A percentile compares a stretch with the other conserved stretches of the same genome.
Conservation (phyloP, 2,113 vertebrate species). For the Macrotis lagotis region DNA sequence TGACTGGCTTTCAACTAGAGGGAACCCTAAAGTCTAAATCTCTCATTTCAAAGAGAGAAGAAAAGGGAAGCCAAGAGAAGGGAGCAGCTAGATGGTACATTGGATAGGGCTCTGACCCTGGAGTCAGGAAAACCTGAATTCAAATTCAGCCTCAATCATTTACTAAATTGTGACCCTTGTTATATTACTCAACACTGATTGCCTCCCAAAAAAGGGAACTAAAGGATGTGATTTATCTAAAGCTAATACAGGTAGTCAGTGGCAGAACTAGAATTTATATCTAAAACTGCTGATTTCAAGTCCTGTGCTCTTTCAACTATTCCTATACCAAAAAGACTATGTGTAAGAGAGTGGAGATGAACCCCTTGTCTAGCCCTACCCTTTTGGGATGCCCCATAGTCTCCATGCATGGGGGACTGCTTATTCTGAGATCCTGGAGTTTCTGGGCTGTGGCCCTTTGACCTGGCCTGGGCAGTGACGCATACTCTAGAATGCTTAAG, state of each 20-base stretch:
- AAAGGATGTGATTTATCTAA: neutral
- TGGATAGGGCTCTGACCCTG: neutral
- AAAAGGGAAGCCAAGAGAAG: neutral
- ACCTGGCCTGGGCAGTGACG: conserved; percentile 17
- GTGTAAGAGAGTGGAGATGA: neutral
- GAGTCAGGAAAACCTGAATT: neutral
- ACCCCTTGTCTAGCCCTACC: neutral
- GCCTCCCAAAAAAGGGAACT: neutral
- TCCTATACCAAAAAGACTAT: neutral
- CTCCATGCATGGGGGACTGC: neutral
- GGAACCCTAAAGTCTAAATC: neutral
- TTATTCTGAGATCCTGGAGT: neutral
- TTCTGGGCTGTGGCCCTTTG: neutral
- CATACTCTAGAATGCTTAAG: conserved; percentile 3
- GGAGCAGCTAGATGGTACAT: neutral
- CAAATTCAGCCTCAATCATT: neutral
- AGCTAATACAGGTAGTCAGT: neutral
- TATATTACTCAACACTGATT: neutral
- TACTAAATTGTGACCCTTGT: neutral
- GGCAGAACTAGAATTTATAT: neutral
- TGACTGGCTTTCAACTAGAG: neutral
- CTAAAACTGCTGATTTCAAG: neutral
- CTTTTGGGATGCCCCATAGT: neutral
- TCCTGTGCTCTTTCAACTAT: neutral
- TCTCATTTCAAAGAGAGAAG: neutral